Evolutionary conservation across 64 coral and sea anemone genomes (phyloP).

Genomic region (Cladopsammia gracilis): DNA sequence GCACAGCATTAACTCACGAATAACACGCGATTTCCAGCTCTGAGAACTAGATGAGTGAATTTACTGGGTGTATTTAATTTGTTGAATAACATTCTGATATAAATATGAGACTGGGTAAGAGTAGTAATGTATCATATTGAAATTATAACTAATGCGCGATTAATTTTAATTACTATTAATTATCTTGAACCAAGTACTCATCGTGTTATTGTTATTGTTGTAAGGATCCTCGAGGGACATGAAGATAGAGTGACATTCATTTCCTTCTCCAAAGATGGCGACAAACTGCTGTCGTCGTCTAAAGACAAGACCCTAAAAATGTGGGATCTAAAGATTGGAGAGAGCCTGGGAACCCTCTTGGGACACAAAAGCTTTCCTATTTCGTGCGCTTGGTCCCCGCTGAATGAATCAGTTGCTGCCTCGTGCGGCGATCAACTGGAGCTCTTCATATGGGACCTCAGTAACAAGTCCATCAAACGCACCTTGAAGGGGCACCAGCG

Average conservation of each 20-base stretch:
- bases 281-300: slow-evolving; percentile 36
- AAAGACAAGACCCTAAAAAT: slow-evolving; percentile 57
- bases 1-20: too few relatives aligned
- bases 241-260: slow-evolving; percentile 58
- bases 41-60: too few relatives aligned
- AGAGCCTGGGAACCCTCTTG: background rate
- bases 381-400: slow-evolving; percentile 59
- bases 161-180: too few relatives aligned
- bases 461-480: background rate
- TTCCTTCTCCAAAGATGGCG: slow-evolving; percentile 40
- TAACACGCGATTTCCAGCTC: too few relatives aligned
- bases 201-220: background rate
- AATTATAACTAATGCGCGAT: too few relatives aligned
- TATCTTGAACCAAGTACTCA: too few relatives aligned
- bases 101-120: too few relatives aligned
- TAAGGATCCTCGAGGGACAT: slow-evolving; percentile 43
- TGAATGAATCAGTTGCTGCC: slow-evolving; percentile 51
- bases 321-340: slow-evolving; percentile 37
- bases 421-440: slow-evolving; percentile 59
- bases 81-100: too few relatives aligned
- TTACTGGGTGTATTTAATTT: too few relatives aligned
- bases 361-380: slow-evolving; percentile 50
- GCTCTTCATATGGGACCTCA: slow-evolving; percentile 61
- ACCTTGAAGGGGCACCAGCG: slow-evolving; percentile 29
- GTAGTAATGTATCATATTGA: too few relatives aligned